Conservation (phyloP, 2,113 vertebrate species). For the Xyliphius kryptos region DNA sequence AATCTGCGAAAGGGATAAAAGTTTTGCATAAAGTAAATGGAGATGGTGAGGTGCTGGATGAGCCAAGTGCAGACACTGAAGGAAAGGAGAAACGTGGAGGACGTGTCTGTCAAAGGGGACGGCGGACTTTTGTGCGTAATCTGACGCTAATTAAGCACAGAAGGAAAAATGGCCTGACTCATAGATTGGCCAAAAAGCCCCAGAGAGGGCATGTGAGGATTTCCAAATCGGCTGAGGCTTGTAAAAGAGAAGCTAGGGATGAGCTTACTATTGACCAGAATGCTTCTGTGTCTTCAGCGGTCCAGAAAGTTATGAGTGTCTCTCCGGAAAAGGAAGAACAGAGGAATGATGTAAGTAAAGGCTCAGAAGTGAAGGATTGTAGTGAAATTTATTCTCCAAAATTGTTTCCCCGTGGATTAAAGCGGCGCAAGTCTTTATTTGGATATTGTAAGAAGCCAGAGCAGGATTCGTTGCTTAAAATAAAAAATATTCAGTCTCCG, state of each 20-base stretch:
- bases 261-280: no score
- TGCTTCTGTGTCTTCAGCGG: not conserved
- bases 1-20: not conserved
- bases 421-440: constrained; percentile 43
- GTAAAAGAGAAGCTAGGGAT: no score
- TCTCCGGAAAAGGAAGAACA: constrained; percentile 41
- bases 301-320: constrained; percentile 32
- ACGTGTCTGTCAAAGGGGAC: constrained; percentile 40
- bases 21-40: constrained; percentile 6
- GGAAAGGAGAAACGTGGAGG: constrained; percentile 6
- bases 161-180: no score
- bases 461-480: not conserved
- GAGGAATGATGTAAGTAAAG: constrained; percentile 30
- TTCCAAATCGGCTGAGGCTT: no score
- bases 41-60: constrained; percentile 3
- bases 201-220: no score
- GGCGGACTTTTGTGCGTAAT: constrained; percentile 37
- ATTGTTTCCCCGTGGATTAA: constrained; percentile 14
- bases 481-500: constrained; percentile 16
- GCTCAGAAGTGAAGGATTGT: not conserved
- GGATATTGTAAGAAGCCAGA: constrained; percentile 40
- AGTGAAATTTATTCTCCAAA: not conserved
- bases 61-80: not conserved
- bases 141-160: constrained; percentile 39
- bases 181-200: no score